These are phyloP conservation scores for Leptodactylus fuscus DNA, from an alignment of 2,113 vertebrate genomes.

Conservation along the genomic window DNA sequence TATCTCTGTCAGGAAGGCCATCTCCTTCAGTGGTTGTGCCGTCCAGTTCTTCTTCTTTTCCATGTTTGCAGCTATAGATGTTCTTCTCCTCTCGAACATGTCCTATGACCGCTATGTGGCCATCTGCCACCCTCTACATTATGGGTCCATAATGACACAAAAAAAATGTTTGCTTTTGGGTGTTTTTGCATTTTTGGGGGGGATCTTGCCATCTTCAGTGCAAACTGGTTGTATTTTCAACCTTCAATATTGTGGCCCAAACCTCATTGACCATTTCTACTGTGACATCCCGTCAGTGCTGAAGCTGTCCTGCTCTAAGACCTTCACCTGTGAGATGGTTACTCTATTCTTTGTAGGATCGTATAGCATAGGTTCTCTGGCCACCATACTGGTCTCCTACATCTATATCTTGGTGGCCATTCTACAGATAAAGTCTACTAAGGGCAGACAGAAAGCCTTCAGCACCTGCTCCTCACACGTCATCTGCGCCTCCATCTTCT, in stretches of 20 bases:
- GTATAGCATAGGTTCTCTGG: constrained; percentile 9
- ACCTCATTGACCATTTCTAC: constrained; percentile 39
- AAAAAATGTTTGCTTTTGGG: not conserved
- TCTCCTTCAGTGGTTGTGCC: constrained; percentile 40
- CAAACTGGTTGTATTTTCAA: constrained; percentile 5
- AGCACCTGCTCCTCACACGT: constrained; percentile 39
- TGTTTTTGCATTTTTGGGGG: not conserved
- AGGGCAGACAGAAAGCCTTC: constrained; percentile 9
- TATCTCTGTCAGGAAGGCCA: not conserved
- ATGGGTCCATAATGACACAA: constrained; percentile 4
- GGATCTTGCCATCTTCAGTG: not conserved
- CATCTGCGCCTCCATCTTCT: constrained; percentile 21
- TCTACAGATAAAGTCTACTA: not conserved
- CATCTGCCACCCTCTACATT: constrained; percentile 14
- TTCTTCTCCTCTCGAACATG: not conserved
- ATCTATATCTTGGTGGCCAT: not conserved
- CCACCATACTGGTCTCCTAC: constrained; percentile 21
- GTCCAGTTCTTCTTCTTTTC: constrained; percentile 36
- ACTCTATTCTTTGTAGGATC: constrained; percentile 13
- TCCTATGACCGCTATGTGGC: not conserved
- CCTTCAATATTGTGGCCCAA: constrained; percentile 11
- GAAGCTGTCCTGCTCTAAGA: constrained; percentile 28
- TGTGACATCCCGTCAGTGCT: constrained; percentile 18
- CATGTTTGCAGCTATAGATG: not conserved
- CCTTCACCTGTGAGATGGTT: constrained; percentile 12